Percentiles rank a stretch among this genome's conserved stretches.
These are phyloP conservation scores for Anabacerthia variegaticeps DNA, from an alignment of 2,797 vertebrate species.

Conservation along the genomic window DNA sequence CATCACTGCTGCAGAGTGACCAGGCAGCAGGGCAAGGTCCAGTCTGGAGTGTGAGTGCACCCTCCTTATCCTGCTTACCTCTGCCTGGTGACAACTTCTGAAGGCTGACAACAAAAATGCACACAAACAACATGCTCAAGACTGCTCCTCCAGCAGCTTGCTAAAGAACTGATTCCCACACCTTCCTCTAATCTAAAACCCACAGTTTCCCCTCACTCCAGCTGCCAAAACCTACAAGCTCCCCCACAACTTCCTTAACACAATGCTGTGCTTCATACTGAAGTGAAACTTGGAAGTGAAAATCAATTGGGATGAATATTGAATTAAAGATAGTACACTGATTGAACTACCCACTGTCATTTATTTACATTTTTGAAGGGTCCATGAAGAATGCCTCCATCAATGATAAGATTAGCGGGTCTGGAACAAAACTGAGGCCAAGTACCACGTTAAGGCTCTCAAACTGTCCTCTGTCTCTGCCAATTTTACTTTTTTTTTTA, in stretches of 20 bases:
- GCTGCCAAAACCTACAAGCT: slow-evolving; percentile 62
- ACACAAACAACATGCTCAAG: neutral
- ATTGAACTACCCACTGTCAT: neutral
- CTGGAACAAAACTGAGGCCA: neutral
- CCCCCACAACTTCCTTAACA: slow-evolving; percentile 46
- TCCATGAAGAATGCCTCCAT: neutral
- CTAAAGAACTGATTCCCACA: slow-evolving; percentile 50
- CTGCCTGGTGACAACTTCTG: fast-evolving
- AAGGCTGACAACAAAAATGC: neutral
- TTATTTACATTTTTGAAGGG: neutral
- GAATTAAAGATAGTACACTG: slow-evolving; percentile 21
- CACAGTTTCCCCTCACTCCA: slow-evolving; percentile 49
- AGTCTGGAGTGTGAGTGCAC: fast-evolving
- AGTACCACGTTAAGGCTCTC: neutral
- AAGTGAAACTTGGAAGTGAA: slow-evolving; percentile 39
- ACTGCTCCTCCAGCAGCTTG: neutral
- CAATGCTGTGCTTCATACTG: slow-evolving; percentile 20
- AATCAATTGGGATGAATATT: slow-evolving; percentile 37
- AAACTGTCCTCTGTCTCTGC: neutral
- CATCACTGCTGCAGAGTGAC: fast-evolving
- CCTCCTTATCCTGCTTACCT: neutral
- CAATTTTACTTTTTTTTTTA: neutral
- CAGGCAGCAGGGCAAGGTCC: neutral
- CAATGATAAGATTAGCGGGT: neutral
- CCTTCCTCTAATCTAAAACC: slow-evolving; percentile 60